Evolutionary conservation across 2,113 vertebrate species (phyloP), one percentile per base, ranked within the genome.

Genomic region (Cromileptes altivelis): DNA sequence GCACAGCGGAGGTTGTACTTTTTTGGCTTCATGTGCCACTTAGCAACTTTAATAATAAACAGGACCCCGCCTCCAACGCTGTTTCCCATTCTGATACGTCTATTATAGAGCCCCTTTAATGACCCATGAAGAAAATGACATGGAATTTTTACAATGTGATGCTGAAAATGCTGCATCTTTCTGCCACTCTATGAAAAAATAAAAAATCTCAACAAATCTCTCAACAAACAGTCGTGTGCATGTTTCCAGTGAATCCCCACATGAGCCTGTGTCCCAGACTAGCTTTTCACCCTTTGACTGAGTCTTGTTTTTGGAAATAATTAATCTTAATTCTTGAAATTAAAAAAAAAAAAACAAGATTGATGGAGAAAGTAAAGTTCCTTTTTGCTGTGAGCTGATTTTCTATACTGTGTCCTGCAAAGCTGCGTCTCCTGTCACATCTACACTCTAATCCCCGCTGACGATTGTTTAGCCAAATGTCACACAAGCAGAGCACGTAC

Each of bases 391-490:
- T 14, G 27, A 15, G 60, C 8, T 17, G 14, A 45, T 23, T 63
- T 18, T 73, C 19, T 40, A 21, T 25, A 73, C 33, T 47, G 53
- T 61, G 55, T 60, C n/a, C 63, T 75, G 19, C 21, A 85, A 82
- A 76, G 50, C 65, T 2, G 12, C 13, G 17, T 73, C 14, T 77
- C 68, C 27, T 50, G 52, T 87, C 64, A 77, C 49, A 80, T 85
- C 67, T 67, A n/a, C 68, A 13, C 30, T 70, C 21, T 83, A 72
- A 86, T 84, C 61, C 65, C 61, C 18, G n/a, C 37, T 71, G 70
- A 78, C 4, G 57, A 84, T 53, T 91, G 87, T 91, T 89, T 83
- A 83, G 91, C 69, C 17, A 30, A 74, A 64, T 62, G 84, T 85
- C 80, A 80, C 71, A 63, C 42, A 68, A 13, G 4, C 45, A 71